Evolutionary conservation across 2,113 vertebrate genomes (phyloP).

Genomic region (Arizona elegans): DNA sequence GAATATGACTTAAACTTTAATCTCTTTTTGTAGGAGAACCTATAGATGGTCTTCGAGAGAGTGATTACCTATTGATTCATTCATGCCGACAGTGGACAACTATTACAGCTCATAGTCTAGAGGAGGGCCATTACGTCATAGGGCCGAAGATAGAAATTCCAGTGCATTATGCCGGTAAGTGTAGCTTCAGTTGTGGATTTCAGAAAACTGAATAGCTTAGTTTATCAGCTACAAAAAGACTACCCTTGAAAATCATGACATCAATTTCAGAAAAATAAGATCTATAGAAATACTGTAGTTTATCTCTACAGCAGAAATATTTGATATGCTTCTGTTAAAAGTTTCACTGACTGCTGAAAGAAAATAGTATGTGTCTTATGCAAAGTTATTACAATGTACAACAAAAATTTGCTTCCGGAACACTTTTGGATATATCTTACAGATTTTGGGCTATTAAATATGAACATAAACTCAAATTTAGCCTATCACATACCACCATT

Average conservation of each 20-base stretch:
- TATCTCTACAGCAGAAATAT: not conserved
- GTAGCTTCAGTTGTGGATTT: not conserved
- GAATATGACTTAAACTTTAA: constrained; percentile 1
- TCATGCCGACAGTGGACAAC: constrained; percentile 98
- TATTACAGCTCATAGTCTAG: constrained; percentile 96
- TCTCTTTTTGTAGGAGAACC: constrained; percentile 80
- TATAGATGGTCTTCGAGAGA: constrained; percentile 91
- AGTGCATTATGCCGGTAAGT: constrained; percentile 96
- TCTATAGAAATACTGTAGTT: accelerated
- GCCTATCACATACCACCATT: not conserved
- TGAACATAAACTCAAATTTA: not conserved
- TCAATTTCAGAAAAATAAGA: not conserved
- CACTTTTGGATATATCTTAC: not conserved
- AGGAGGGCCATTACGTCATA: constrained; percentile 98
- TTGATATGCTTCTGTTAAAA: not conserved
- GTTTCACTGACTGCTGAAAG: not conserved
- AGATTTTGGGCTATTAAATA: not conserved
- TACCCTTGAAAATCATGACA: not conserved
- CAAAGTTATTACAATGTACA: not conserved
- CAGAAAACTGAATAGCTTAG: not conserved
- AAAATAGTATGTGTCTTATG: constrained; percentile 4
- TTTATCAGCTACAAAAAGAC: not conserved
- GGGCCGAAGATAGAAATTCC: constrained; percentile 99
- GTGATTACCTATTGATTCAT: constrained; percentile 95
- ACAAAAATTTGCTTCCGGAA: not conserved